phyloP scores from a whole-genome alignment of 92 coral and sea anemone species.

The Hydrozoanthus gracilis region DNA sequence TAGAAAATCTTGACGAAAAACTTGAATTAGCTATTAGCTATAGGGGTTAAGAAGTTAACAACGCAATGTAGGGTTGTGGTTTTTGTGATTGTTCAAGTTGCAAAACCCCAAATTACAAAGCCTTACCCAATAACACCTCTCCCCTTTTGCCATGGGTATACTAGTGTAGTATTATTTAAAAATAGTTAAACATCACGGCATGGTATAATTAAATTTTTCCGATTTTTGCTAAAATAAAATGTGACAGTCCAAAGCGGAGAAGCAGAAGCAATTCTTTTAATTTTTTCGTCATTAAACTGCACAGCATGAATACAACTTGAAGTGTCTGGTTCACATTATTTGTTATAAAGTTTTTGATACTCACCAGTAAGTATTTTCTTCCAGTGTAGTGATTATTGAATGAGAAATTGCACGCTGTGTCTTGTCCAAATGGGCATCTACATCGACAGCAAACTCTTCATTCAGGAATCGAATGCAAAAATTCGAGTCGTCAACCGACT shows the following conservation, averaged over 20 bases:
- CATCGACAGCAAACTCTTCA: not conserved
- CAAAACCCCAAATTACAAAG: too few relatives aligned
- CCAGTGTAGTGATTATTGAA: conserved; percentile 58
- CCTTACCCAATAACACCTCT: too few relatives aligned
- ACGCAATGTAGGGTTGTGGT: too few relatives aligned
- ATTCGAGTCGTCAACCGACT: conserved; percentile 72
- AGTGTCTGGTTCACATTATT: not conserved
- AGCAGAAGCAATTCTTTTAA: not conserved
- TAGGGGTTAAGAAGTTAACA: too few relatives aligned
- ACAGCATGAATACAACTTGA: not conserved
- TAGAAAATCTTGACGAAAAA: too few relatives aligned
- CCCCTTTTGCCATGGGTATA: too few relatives aligned
- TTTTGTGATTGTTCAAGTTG: too few relatives aligned
- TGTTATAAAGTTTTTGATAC: not conserved
- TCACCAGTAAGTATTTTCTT: conserved; percentile 79
- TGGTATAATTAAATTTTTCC: not conserved
- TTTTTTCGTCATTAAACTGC: not conserved
- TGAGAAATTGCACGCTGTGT: conserved; percentile 61
- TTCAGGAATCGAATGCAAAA: conserved; percentile 57
- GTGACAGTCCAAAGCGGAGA: too few relatives aligned
- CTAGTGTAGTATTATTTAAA: too few relatives aligned
- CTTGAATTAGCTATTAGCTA: too few relatives aligned
- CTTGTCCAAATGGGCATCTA: conserved; percentile 34
- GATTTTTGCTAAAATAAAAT: not conserved
- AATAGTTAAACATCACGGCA: too few relatives aligned